Base-by-base conservation (phyloP, 2,113 vertebrate species). In the Vicugna pacos region DNA sequence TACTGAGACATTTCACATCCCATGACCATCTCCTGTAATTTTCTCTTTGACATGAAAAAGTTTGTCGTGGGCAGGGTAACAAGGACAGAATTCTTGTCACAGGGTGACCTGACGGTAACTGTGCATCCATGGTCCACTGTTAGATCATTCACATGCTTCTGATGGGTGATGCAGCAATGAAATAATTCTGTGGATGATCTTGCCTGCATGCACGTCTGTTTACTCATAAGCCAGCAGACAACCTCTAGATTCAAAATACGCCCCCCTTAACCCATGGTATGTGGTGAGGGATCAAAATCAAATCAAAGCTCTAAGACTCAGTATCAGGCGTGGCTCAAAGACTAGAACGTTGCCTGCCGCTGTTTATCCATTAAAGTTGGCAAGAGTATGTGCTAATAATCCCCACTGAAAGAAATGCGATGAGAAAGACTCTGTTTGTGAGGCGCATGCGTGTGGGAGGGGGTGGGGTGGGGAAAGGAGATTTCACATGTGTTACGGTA, bases 211-310 rank as follows among this genome's bases (percentile, higher is more conserved):
- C 95, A 98, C 98, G 98, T 89, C 94, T 97, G 76, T 98, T 98
- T 98, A 97, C 96, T 98, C 97, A 98, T 96, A 98, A 98, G 97
- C 93, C 98, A 98, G 97, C 96, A 97, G 96, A 95, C 82, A 98
- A 97, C 75, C 81, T 98, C 88, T 50, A 96, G 92, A 98, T 98
- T 98, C 96, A 98, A 98, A 98, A 98, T 93, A 97, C 80, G 94
- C 96, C 97, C 95, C 94, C 75, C 95, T 93, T 90, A 98, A 96
- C 91, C 97, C 77, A 96, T 26, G 76, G 92, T 96, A 91, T 89
- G 73, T 95, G 70, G 96, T 24, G 30, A 98, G 91, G 98, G 98
- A 98, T 98, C 98, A 98, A 97, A 99, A 98, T 98, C 98, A 98
- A 98, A 98, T 98, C 98, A 98, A 97, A 98, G 95, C 89, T 97